Conservation (phyloP, 2,888 invertebrate genomes). For the Leucophora obtusa region DNA sequence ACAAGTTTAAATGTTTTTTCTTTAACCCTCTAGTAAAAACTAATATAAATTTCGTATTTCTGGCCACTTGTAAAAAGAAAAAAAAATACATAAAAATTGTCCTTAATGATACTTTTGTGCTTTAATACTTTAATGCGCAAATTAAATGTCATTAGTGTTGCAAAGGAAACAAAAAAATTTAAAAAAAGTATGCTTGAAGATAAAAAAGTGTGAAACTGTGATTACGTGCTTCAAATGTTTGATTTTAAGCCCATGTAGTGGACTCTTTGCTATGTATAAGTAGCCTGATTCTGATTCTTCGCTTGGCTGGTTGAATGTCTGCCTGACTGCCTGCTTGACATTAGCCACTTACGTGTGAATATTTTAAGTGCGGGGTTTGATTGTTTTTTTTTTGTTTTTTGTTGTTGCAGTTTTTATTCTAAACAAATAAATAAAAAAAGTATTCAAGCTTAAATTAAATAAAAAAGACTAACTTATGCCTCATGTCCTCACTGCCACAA, state of each 20-base stretch:
- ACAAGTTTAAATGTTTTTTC: neutral
- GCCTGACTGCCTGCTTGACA: constrained; percentile 15
- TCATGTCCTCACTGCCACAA: neutral
- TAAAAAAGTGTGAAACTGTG: constrained; percentile 49
- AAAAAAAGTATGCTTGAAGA: constrained; percentile 26
- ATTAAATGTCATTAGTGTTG: constrained; percentile 56
- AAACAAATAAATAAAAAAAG: neutral
- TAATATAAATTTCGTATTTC: neutral
- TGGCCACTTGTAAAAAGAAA: neutral
- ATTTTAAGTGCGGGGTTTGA: constrained; percentile 7
- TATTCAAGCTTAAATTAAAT: neutral
- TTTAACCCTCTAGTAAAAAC: neutral
- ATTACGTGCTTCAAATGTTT: constrained; percentile 58
- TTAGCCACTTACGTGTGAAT: constrained; percentile 17
- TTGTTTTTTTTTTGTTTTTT: too few relatives aligned
- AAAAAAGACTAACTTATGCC: neutral
- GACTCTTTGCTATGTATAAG: constrained; percentile 16
- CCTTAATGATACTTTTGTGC: constrained; percentile 52
- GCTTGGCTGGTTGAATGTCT: constrained; percentile 11
- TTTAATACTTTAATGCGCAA: constrained; percentile 52
- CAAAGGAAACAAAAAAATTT: constrained; percentile 26
- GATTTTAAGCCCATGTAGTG: constrained; percentile 23
- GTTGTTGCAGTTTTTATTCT: neutral
- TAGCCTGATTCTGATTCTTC: neutral
- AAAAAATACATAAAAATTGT: constrained; percentile 5